A percentile compares a stretch with the other conserved stretches of the same genome.
These are phyloP conservation scores for Oenanthe melanoleuca DNA, from an alignment of 2,113 vertebrate genomes.

Conservation along the genomic window DNA sequence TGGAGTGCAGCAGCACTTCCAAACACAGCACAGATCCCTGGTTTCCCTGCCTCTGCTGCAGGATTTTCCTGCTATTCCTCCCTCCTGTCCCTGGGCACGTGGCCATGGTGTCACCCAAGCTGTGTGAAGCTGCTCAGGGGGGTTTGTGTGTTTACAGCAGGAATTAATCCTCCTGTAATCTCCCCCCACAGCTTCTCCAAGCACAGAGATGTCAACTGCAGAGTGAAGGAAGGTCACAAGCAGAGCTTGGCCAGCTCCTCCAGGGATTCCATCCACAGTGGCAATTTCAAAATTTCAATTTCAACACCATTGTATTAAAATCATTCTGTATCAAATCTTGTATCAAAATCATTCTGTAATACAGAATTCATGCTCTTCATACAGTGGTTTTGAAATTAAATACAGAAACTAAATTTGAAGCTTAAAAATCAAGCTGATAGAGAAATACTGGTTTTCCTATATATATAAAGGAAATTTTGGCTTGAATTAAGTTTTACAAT, in stretches of 20 bases:
- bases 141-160: neutral
- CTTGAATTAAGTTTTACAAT: too few species aligned
- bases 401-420: too few species aligned
- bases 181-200: neutral
- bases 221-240: neutral
- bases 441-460: too few species aligned
- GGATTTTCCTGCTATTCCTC: neutral
- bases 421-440: too few species aligned
- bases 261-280: neutral
- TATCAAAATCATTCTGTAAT: too few species aligned
- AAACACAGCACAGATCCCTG: neutral
- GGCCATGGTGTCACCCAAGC: neutral
- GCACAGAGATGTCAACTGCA: neutral
- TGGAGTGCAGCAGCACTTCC: neutral
- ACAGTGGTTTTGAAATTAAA: too few species aligned
- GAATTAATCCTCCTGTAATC: conserved; percentile 6
- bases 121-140: neutral
- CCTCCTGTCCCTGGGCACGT: neutral
- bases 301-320: too few species aligned
- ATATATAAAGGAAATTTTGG: too few species aligned
- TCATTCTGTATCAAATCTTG: too few species aligned
- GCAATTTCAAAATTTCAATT: neutral
- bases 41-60: neutral
- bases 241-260: neutral
- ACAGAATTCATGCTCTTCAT: too few species aligned